phyloP scores from a whole-genome alignment of 2,113 vertebrate genomes.

The Gymnarchus niloticus region DNA sequence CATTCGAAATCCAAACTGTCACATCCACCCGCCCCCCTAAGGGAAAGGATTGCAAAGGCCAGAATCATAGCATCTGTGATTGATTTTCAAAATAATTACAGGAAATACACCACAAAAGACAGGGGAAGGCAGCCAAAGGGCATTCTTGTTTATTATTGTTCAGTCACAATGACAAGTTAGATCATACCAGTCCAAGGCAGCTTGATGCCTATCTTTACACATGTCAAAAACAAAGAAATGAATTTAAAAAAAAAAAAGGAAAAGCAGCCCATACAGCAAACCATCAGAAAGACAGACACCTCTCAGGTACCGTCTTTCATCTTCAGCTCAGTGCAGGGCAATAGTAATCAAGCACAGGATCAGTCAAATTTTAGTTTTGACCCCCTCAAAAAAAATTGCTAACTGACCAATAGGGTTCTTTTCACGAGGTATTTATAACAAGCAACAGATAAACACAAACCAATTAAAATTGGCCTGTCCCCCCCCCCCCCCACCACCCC shows the following conservation, averaged over 20 bases:
- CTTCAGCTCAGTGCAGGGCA: constrained; percentile 57
- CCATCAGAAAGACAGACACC: constrained; percentile 63
- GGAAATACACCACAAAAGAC: neutral
- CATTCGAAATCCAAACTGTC: no score
- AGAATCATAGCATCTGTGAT: no score
- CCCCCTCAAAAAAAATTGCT: constrained; percentile 30
- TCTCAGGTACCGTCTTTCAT: constrained; percentile 54
- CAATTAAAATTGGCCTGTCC: neutral
- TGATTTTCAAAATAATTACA: neutral
- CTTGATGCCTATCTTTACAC: constrained; percentile 61
- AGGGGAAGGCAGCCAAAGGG: neutral
- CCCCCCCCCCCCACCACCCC: neutral
- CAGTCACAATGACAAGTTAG: constrained; percentile 69
- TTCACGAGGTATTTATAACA: constrained; percentile 27
- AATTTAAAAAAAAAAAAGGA: constrained; percentile 34
- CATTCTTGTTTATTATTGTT: constrained; percentile 47
- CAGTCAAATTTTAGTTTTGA: constrained; percentile 43
- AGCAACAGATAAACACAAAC: constrained; percentile 8
- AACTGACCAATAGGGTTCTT: constrained; percentile 3
- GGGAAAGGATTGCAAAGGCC: no score
- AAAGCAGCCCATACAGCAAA: constrained; percentile 39
- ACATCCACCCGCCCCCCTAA: no score
- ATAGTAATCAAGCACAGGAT: constrained; percentile 49
- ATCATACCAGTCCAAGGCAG: constrained; percentile 62
- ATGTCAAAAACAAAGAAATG: constrained; percentile 58